Conservation (phyloP, 1,140 invertebrate genomes). For the Heliconius eleuchia region DNA sequence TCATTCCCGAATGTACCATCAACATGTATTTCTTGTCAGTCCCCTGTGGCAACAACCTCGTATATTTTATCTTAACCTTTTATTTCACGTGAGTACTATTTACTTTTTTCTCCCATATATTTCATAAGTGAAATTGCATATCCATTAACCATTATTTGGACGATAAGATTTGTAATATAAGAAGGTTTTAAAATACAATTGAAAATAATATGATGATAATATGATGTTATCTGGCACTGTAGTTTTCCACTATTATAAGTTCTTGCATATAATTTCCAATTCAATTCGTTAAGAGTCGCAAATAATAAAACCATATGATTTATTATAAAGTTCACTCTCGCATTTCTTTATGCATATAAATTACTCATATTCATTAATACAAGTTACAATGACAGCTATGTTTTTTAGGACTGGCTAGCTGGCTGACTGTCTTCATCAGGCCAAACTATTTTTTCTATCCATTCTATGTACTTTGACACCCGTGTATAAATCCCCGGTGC, state of each 20-base stretch:
- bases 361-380: not conserved
- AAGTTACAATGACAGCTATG: not conserved
- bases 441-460: conserved; percentile 86
- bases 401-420: not conserved
- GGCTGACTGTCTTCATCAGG: conserved; percentile 41
- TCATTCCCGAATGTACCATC: conserved; percentile 36
- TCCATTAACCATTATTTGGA: conserved; percentile 24
- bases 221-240: not conserved
- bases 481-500: conserved; percentile 86
- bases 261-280: not conserved
- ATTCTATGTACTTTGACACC: conserved; percentile 85
- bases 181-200: not conserved
- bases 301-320: not conserved
- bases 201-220: too few species aligned
- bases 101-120: conserved; percentile 32
- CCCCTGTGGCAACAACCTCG: conserved; percentile 47
- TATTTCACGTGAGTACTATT: conserved; percentile 58
- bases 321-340: not conserved
- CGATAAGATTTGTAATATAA: not conserved
- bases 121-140: conserved; percentile 45
- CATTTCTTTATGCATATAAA: not conserved
- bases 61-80: conserved; percentile 45
- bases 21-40: conserved; percentile 37
- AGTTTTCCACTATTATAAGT: not conserved
- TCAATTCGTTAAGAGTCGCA: not conserved